Conservation (phyloP, 2,797 vertebrate genomes). For the Gastrophryne carolinensis region DNA sequence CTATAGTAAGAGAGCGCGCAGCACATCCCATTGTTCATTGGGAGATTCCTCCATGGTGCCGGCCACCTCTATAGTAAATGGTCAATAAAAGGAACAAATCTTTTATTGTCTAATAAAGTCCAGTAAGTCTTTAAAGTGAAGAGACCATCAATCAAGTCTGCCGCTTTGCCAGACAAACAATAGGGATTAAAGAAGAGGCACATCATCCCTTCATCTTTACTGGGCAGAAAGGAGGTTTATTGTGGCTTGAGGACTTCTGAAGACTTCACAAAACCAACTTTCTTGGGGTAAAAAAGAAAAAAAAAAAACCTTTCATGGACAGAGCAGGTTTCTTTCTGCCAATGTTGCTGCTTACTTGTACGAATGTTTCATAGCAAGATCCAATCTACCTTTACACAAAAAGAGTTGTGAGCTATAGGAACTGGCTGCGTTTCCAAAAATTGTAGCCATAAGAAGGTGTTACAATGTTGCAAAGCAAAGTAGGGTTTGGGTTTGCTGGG, state of each 20-base stretch:
- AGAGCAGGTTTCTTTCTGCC: too few relatives aligned
- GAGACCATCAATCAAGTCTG: background rate
- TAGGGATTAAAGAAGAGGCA: background rate
- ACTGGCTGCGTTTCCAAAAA: too few relatives aligned
- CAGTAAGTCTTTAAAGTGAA: background rate
- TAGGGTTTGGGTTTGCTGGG: too few relatives aligned
- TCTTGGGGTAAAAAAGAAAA: too few relatives aligned
- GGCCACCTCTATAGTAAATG: slow-evolving; percentile 51
- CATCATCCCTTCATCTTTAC: background rate
- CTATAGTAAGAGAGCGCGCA: background rate
- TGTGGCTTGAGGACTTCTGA: background rate
- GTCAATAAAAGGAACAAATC: slow-evolving; percentile 49
- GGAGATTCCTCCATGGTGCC: slow-evolving; percentile 53
- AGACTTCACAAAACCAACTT: background rate
- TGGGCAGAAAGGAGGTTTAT: background rate
- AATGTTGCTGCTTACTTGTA: too few relatives aligned
- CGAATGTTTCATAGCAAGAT: too few relatives aligned
- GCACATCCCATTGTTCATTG: slow-evolving; percentile 43
- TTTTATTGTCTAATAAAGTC: background rate
- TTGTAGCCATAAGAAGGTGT: too few relatives aligned
- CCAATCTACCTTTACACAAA: too few relatives aligned
- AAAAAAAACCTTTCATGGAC: too few relatives aligned
- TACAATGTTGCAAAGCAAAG: too few relatives aligned
- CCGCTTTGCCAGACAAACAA: background rate
- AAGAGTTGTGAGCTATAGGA: too few relatives aligned